Evolutionary conservation across 37 sponge, comb jelly and placozoan genomes (phyloP), one percentile per base, ranked within the genome.

Genomic region (Lycopodina hypogea): DNA sequence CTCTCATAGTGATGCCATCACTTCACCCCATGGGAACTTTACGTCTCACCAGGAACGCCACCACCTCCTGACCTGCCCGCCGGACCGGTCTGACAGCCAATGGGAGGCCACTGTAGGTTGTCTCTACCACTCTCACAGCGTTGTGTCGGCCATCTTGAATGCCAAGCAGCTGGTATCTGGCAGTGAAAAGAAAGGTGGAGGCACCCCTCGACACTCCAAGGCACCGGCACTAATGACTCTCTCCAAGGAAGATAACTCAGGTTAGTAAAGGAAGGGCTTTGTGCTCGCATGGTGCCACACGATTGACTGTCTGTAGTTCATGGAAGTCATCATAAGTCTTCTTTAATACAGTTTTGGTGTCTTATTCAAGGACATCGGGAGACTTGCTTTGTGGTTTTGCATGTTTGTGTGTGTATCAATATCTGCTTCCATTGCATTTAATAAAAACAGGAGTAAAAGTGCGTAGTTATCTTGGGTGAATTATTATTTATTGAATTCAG

Each of bases 231-330:
- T 28, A 15, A 71, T 81, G n/a, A 73, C 72, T 26, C 74, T 88
- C 30, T 52, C 70, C 24, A 88, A 82, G 72, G 83, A 78, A 32
- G 88, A 88, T 41, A 88, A 88, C 52, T 88, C 88, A 67, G 88
- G 88, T 88, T 76, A 21, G 26, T 32, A 23, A 18, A 29, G n/a
- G n/a, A n/a, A n/a, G n/a, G n/a, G n/a, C n/a, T n/a, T n/a, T 9
- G 32, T 74, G 57, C 7, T 18, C 0, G 42, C 3, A 9, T 51
- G n/a, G n/a, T n/a, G n/a, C n/a, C n/a, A n/a, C n/a, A n/a, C n/a
- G n/a, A n/a, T n/a, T n/a, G n/a, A n/a, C n/a, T n/a, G n/a, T n/a
- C 51, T 64, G 42, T 33, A 3, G 48, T 38, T 55, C 24, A 65
- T 65, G 34, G 12, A 30, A 15, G 67, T 65, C 11, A 18, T 18